Evolutionary conservation across 2,797 vertebrate genomes (phyloP).

Genomic region (Mastacembelus armatus): DNA sequence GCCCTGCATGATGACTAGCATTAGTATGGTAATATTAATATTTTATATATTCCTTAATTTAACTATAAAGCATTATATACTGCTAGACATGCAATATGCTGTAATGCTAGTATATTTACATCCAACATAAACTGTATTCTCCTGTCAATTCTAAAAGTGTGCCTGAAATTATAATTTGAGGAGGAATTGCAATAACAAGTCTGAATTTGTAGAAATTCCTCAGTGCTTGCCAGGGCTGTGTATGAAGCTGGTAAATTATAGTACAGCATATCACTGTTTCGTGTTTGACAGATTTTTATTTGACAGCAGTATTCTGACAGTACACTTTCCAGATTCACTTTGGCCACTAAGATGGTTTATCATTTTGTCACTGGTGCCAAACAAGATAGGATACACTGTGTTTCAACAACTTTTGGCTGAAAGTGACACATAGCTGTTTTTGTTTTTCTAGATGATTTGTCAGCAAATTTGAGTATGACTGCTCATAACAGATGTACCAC

Average conservation of each 20-base stretch:
- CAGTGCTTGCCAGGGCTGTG: constrained; percentile 72
- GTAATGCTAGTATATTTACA: constrained; percentile 39
- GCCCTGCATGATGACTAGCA: too few relatives aligned
- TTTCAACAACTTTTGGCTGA: constrained; percentile 54
- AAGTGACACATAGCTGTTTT: constrained; percentile 64
- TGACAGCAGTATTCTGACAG: constrained; percentile 49
- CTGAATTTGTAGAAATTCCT: constrained; percentile 85
- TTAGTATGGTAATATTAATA: too few relatives aligned
- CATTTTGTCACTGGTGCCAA: constrained; percentile 48
- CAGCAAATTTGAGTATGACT: constrained; percentile 37
- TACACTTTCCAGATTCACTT: constrained; percentile 53
- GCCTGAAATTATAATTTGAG: constrained; percentile 79
- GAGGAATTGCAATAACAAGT: constrained; percentile 83
- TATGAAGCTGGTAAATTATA: constrained; percentile 73
- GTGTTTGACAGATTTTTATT: constrained; percentile 72
- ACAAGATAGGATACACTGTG: constrained; percentile 62
- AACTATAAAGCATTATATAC: background rate
- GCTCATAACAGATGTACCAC: constrained; percentile 39
- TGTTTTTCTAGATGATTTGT: constrained; percentile 39
- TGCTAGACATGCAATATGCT: constrained; percentile 26
- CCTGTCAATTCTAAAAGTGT: too few relatives aligned
- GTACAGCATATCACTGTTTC: constrained; percentile 81
- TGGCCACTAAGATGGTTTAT: constrained; percentile 67
- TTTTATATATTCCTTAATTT: constrained; percentile 1
- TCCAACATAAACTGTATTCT: constrained; percentile 64